Evolutionary conservation across 2,113 vertebrate genomes (phyloP).

Genomic region (Campylorhamphus procurvoides): DNA sequence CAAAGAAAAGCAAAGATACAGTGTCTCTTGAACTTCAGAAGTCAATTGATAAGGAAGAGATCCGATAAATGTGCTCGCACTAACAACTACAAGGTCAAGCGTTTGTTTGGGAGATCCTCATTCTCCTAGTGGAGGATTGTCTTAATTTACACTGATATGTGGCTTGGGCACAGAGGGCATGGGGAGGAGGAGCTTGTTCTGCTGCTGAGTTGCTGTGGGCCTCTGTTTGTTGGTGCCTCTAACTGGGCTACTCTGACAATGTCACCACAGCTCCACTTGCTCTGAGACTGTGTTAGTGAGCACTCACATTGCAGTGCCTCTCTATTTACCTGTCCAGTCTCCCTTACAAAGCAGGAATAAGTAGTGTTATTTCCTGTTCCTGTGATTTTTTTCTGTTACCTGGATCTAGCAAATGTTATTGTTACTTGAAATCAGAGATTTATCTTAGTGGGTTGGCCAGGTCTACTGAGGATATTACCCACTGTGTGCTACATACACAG

Average conservation of each 20-base stretch:
- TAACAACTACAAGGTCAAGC: not conserved
- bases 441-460: not conserved
- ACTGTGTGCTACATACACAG: fast-evolving
- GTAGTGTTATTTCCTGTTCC: not conserved
- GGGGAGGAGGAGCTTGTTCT: not conserved
- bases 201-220: not conserved
- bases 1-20: not conserved
- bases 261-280: not conserved
- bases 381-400: not conserved
- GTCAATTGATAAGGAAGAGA: not conserved
- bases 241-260: not conserved
- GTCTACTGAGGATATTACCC: not conserved
- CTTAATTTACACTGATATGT: not conserved
- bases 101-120: not conserved
- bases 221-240: not conserved
- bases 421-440: not conserved
- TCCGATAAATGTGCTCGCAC: not conserved
- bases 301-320: fast-evolving
- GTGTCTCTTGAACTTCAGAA: not conserved
- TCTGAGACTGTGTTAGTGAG: not conserved
- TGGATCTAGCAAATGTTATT: not conserved
- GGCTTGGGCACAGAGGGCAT: not conserved
- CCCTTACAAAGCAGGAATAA: not conserved
- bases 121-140: not conserved
- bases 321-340: not conserved